Conservation (phyloP, 2,113 vertebrate species). For the Galbula dea region DNA sequence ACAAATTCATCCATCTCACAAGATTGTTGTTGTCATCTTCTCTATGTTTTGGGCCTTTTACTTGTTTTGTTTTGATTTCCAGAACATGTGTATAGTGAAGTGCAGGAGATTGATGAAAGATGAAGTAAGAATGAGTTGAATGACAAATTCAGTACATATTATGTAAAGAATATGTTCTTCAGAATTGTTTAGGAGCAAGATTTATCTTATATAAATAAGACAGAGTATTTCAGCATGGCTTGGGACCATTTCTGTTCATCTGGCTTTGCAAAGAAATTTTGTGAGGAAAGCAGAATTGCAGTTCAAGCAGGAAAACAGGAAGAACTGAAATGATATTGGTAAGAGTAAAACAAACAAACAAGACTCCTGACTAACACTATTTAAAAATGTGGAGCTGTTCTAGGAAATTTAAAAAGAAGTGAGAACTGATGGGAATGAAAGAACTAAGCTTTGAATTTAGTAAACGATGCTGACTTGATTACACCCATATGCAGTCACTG, state of each 20-base stretch:
- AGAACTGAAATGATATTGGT: background rate
- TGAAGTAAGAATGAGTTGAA: background rate
- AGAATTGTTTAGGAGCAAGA: background rate
- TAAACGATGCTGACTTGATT: conserved; percentile 57
- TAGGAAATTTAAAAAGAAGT: conserved; percentile 12
- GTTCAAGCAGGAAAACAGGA: background rate
- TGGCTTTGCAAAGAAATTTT: background rate
- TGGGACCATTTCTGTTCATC: background rate
- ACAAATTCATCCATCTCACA: background rate
- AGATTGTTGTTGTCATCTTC: background rate
- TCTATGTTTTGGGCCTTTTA: background rate
- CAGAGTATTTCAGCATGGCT: background rate
- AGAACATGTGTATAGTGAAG: background rate
- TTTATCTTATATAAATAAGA: background rate
- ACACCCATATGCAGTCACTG: conserved; percentile 35
- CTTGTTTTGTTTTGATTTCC: background rate
- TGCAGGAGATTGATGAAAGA: background rate
- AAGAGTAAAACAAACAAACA: conserved; percentile 31
- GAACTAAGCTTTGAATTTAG: conserved; percentile 19
- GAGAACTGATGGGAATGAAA: conserved; percentile 18
- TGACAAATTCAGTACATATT: background rate
- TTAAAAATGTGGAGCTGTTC: background rate
- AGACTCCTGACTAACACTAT: background rate
- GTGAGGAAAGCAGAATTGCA: background rate
- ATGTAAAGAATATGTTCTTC: background rate